Evolutionary conservation across 1,140 invertebrate species (phyloP).

Genomic region (Papilio glaucus): DNA sequence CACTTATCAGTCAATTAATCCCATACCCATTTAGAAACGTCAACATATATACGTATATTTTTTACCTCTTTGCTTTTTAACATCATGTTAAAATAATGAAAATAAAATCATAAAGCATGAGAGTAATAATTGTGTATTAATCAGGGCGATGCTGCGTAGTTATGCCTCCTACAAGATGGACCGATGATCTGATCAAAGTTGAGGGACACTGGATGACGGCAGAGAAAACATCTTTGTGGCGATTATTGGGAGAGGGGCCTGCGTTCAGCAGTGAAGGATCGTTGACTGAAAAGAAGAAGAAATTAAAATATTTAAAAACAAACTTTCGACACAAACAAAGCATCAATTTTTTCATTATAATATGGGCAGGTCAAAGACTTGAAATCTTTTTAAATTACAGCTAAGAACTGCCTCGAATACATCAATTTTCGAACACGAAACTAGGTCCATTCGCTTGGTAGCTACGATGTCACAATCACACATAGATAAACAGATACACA

Average conservation of each 20-base stretch:
- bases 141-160: no score
- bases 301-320: background rate
- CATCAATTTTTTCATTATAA: no score
- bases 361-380: no score
- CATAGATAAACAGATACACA: background rate
- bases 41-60: slow-evolving; percentile 20
- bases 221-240: no score
- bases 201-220: no score
- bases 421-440: background rate
- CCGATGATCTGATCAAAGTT: no score
- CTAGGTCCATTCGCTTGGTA: background rate
- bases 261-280: no score
- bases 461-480: background rate
- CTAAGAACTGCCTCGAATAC: background rate
- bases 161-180: no score
- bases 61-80: slow-evolving; percentile 1
- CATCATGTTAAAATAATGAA: slow-evolving; percentile 12
- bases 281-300: no score
- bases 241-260: no score
- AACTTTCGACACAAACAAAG: background rate
- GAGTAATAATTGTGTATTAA: no score
- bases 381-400: no score
- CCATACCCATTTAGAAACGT: slow-evolving; percentile 31
- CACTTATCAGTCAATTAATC: slow-evolving; percentile 39
- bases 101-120: background rate